Evolutionary conservation across 2,888 invertebrate genomes (phyloP).

Genomic region (Drosophila neotestacea): DNA sequence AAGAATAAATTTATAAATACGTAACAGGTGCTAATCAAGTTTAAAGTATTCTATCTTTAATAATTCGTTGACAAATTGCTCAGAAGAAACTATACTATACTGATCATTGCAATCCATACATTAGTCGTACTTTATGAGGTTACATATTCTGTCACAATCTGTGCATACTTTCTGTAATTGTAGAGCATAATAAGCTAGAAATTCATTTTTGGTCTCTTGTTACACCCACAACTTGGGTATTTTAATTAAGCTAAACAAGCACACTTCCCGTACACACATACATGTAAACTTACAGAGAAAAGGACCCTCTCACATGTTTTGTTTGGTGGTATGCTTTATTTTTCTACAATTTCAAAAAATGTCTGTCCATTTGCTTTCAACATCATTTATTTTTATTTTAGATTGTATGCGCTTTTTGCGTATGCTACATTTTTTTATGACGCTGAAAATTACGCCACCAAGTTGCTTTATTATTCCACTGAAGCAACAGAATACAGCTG

Average conservation of each 20-base stretch:
- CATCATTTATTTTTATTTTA: constrained; percentile 71
- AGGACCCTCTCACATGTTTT: background rate
- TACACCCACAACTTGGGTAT: constrained; percentile 40
- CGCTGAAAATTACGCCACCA: constrained; percentile 69
- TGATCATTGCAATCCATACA: too few relatives aligned
- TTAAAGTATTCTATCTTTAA: background rate
- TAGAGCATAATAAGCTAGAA: background rate
- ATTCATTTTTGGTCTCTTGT: constrained; percentile 36
- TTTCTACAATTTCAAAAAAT: constrained; percentile 26
- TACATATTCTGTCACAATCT: background rate
- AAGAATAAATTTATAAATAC: constrained; percentile 13
- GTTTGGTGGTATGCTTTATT: constrained; percentile 1
- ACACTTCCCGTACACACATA: constrained; percentile 6
- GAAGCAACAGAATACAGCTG: constrained; percentile 2
- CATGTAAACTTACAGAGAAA: background rate
- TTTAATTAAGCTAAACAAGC: constrained; percentile 73
- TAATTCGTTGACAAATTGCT: background rate
- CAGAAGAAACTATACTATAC: background rate
- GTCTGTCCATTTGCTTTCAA: constrained; percentile 45
- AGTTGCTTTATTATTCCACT: constrained; percentile 74
- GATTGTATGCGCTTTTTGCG: constrained; percentile 48
- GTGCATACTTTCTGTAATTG: too few relatives aligned
- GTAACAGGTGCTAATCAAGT: background rate
- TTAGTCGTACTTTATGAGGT: background rate
- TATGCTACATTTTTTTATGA: constrained; percentile 54